Percentiles rank a stretch among this genome's conserved stretches.
phyloP scores from a whole-genome alignment of 2,888 invertebrate species.

The Eupithecia exiguata region DNA sequence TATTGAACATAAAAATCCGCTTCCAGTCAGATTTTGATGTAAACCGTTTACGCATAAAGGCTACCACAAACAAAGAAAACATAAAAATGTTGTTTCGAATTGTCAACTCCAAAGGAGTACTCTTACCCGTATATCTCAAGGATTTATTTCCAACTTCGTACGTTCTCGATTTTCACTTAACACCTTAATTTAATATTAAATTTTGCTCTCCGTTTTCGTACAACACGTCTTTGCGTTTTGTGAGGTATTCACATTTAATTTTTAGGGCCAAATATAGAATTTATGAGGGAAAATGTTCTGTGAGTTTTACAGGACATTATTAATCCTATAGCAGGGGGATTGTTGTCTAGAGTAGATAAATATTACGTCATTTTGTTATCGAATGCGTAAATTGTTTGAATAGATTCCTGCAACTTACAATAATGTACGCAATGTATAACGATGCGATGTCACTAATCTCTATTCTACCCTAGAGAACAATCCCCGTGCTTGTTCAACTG shows the following conservation, averaged over 20 bases:
- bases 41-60: constrained; percentile 41
- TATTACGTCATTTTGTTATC: too few relatives aligned
- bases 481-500: too few relatives aligned
- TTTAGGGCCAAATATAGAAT: neutral
- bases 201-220: constrained; percentile 71
- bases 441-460: too few relatives aligned
- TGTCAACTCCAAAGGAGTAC: constrained; percentile 72
- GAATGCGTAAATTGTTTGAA: too few relatives aligned
- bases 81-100: constrained; percentile 75
- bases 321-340: neutral
- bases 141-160: constrained; percentile 79
- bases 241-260: constrained; percentile 72
- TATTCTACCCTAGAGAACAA: too few relatives aligned
- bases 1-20: neutral
- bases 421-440: too few relatives aligned
- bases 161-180: constrained; percentile 79
- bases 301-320: neutral
- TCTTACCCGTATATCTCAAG: constrained; percentile 78
- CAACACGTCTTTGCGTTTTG: constrained; percentile 76
- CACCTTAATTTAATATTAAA: constrained; percentile 84
- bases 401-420: too few relatives aligned
- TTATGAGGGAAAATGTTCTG: neutral
- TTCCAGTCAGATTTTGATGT: constrained; percentile 26
- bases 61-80: constrained; percentile 51
- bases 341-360: too few relatives aligned